These are phyloP conservation scores for Rissa tridactyla DNA, from an alignment of 2,113 vertebrate genomes.

Conservation along the genomic window DNA sequence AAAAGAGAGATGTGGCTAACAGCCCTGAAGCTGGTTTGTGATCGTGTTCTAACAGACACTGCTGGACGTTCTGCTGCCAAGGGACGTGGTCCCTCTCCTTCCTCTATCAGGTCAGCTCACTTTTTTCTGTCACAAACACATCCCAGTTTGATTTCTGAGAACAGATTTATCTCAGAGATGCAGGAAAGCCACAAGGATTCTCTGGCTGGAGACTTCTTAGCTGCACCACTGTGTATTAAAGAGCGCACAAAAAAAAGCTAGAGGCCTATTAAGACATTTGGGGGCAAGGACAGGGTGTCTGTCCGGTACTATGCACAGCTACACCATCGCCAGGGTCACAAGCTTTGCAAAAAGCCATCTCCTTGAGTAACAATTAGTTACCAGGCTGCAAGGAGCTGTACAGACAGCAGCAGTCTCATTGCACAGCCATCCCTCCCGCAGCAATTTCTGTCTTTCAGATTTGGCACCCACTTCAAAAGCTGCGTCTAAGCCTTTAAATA, in stretches of 20 bases:
- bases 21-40: not conserved
- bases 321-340: not conserved
- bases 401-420: not conserved
- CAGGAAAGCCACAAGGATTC: not conserved
- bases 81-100: not conserved
- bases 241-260: not conserved
- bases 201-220: not conserved
- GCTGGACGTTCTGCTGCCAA: fast-evolving
- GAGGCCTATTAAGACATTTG: fast-evolving
- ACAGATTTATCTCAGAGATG: not conserved
- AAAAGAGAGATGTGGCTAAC: not conserved
- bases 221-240: not conserved
- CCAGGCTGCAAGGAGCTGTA: not conserved
- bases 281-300: not conserved
- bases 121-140: not conserved
- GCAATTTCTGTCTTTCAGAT: not conserved
- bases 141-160: not conserved
- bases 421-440: not conserved
- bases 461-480: not conserved
- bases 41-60: fast-evolving
- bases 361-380: not conserved
- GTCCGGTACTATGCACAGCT: fast-evolving
- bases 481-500: fast-evolving
- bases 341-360: not conserved
- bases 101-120: not conserved